Evolutionary conservation across 1,140 invertebrate genomes (phyloP).

Genomic region (Pseudoatta argentina): DNA sequence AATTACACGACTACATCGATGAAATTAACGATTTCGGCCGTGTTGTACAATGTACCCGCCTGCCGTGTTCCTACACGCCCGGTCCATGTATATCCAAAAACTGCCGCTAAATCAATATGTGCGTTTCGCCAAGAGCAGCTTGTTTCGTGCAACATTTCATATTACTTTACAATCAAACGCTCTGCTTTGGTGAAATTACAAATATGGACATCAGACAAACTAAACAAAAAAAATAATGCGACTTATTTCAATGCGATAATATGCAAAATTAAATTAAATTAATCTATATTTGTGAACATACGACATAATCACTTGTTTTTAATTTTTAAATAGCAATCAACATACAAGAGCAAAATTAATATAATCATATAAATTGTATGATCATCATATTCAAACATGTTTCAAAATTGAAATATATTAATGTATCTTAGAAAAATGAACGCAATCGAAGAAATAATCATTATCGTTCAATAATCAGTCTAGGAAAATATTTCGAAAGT

Average conservation of each 20-base stretch:
- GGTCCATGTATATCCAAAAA: constrained; percentile 43
- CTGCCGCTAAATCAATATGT: constrained; percentile 51
- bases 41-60: background rate
- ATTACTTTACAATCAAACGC: constrained; percentile 58
- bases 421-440: background rate
- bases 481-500: background rate
- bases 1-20: constrained; percentile 74
- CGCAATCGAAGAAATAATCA: background rate
- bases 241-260: background rate
- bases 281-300: background rate
- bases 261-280: background rate
- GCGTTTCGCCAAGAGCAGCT: constrained; percentile 37
- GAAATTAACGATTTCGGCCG: constrained; percentile 73
- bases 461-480: background rate
- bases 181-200: background rate
- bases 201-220: background rate
- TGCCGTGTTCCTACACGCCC: constrained; percentile 20
- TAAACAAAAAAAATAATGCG: constrained; percentile 15
- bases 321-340: background rate
- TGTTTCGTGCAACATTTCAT: constrained; percentile 41
- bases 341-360: background rate
- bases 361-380: too few relatives aligned
- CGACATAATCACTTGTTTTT: background rate
- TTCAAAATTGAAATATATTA: background rate
- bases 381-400: background rate